phyloP scores from a whole-genome alignment of 2,888 invertebrate genomes.

The Toxonevra muliebris region DNA sequence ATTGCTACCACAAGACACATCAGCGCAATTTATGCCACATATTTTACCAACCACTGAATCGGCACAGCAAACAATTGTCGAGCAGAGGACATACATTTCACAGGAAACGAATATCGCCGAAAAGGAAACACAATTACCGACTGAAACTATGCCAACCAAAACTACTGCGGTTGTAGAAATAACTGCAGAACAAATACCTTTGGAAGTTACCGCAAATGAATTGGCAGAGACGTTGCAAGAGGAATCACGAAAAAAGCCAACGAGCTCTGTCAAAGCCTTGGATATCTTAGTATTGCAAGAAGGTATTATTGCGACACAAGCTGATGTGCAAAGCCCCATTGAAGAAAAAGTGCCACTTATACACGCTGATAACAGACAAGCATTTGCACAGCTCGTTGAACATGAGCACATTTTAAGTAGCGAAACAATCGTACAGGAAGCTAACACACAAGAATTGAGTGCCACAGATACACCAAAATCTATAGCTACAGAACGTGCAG shows the following conservation, averaged over 20 bases:
- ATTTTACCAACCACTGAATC: constrained; percentile 62
- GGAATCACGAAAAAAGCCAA: constrained; percentile 27
- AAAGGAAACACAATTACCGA: constrained; percentile 66
- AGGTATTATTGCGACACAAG: constrained; percentile 70
- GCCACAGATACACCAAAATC: constrained; percentile 30
- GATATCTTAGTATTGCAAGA: constrained; percentile 67
- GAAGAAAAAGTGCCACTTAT: constrained; percentile 65
- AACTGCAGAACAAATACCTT: constrained; percentile 61
- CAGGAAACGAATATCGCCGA: constrained; percentile 71
- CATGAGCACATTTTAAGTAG: constrained; percentile 69
- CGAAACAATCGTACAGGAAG: constrained; percentile 64
- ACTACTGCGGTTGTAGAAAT: constrained; percentile 53
- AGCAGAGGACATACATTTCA: constrained; percentile 69
- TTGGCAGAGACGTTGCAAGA: constrained; percentile 42
- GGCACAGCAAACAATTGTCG: constrained; percentile 67
- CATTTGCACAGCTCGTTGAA: constrained; percentile 71
- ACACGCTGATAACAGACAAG: constrained; percentile 66
- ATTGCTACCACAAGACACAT: constrained; percentile 43
- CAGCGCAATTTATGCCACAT: constrained; percentile 19
- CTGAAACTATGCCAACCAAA: constrained; percentile 62
- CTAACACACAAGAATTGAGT: constrained; percentile 33
- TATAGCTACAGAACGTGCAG: constrained; percentile 24
- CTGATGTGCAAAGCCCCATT: constrained; percentile 75
- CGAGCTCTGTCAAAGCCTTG: constrained; percentile 50
- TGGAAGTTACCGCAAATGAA: constrained; percentile 46